Percentiles rank a stretch among this genome's conserved stretches.
These are phyloP conservation scores for Malacoctenus gilli DNA, from an alignment of 2,797 vertebrate genomes.

Conservation along the genomic window DNA sequence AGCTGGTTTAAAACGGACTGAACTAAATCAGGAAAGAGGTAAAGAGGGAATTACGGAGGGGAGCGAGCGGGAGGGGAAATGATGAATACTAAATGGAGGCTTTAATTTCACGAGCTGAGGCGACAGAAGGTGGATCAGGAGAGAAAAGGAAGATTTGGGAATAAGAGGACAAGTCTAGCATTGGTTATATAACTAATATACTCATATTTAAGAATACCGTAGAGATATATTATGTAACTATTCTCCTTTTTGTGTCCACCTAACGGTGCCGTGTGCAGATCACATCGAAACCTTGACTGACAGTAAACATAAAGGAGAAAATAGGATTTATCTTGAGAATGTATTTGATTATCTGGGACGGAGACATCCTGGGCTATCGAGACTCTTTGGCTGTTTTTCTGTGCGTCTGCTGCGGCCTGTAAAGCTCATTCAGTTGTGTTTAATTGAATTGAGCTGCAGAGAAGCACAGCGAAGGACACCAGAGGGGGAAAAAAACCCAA, in stretches of 20 bases:
- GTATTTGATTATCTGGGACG: background rate
- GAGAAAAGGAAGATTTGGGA: constrained; percentile 32
- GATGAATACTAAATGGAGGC: too few species aligned
- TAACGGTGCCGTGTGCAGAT: background rate
- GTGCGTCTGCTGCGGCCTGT: background rate
- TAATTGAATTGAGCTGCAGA: constrained; percentile 36
- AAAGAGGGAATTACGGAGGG: background rate
- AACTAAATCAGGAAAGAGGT: constrained; percentile 8
- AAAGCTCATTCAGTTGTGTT: constrained; percentile 5
- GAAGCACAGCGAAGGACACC: constrained; percentile 17
- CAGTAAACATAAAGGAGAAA: background rate
- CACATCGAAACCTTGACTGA: too few species aligned
- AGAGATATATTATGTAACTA: background rate
- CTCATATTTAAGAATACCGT: background rate
- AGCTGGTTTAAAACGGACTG: constrained; percentile 15
- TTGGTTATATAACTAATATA: constrained; percentile 33
- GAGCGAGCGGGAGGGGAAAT: background rate
- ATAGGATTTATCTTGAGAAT: background rate
- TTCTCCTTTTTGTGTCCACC: constrained; percentile 5
- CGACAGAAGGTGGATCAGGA: constrained; percentile 20
- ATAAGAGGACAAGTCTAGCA: constrained; percentile 5
- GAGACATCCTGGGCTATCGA: background rate
- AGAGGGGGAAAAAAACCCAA: constrained; percentile 12
- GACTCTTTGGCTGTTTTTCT: background rate
- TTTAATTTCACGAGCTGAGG: constrained; percentile 21